Percentiles rank a stretch among this genome's conserved stretches.
Evolutionary conservation across 2,797 vertebrate genomes (phyloP).

Genomic region (Sebastes cheni): DNA sequence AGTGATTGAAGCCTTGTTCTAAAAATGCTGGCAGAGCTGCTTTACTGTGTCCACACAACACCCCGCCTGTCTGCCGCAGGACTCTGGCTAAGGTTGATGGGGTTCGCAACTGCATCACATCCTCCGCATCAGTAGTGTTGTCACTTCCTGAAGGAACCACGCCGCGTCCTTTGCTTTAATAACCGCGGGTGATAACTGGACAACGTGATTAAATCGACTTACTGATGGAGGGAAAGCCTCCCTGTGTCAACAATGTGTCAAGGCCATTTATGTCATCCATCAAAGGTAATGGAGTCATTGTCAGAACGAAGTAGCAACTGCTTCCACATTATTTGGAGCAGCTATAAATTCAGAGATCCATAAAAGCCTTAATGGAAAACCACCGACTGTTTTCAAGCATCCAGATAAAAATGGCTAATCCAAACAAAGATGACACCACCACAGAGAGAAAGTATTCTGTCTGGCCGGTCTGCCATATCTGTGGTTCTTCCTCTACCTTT

Average conservation of each 20-base stretch:
- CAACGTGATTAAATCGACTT: conserved; percentile 18
- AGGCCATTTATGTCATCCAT: conserved; percentile 22
- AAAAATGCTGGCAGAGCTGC: conserved; percentile 72
- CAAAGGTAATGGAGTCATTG: conserved; percentile 28
- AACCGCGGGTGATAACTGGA: conserved; percentile 18
- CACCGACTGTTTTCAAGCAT: conserved; percentile 1
- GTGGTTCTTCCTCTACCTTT: conserved; percentile 51
- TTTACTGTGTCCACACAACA: conserved; percentile 64
- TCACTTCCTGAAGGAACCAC: conserved; percentile 27
- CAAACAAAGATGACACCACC: conserved; percentile 49
- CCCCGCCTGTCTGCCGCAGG: conserved; percentile 62
- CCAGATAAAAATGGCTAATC: conserved; percentile 31
- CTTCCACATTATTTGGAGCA: conserved; percentile 19
- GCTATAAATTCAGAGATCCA: conserved; percentile 6
- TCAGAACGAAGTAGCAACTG: conserved; percentile 3
- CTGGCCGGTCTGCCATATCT: conserved; percentile 25
- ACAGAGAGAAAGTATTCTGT: conserved; percentile 36
- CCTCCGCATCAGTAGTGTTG: conserved; percentile 48
- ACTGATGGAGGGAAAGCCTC: background rate
- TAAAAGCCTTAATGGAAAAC: conserved; percentile 41
- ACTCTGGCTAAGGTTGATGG: conserved; percentile 55
- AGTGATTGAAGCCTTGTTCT: conserved; percentile 59
- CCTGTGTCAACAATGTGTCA: conserved; percentile 24
- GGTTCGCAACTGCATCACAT: conserved; percentile 70
- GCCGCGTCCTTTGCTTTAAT: conserved; percentile 6